These are phyloP conservation scores for Eclectus roratus DNA, from an alignment of 2,113 vertebrate genomes.

Conservation along the genomic window DNA sequence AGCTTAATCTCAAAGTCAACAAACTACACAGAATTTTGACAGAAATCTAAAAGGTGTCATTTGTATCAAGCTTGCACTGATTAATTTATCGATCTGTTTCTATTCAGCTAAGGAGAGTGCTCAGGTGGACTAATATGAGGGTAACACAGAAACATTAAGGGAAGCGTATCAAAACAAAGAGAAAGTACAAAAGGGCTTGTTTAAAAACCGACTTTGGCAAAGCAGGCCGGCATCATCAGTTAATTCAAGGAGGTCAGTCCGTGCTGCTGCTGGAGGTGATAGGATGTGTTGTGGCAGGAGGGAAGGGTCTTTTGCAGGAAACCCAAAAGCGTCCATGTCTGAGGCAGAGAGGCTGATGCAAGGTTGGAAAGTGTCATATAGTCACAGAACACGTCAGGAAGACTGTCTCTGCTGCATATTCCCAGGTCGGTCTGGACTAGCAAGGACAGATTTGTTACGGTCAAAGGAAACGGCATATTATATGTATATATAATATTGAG, in stretches of 20 bases:
- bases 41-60: not conserved
- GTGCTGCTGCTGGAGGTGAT: not conserved
- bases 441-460: not conserved
- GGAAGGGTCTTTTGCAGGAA: not conserved
- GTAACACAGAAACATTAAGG: not conserved
- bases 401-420: not conserved
- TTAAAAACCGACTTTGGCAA: not conserved
- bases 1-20: not conserved
- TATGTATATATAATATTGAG: too few relatives aligned
- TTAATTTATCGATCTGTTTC: not conserved
- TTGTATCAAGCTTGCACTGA: not conserved
- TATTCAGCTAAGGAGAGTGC: not conserved
- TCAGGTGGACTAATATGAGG: not conserved
- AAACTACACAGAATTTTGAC: not conserved
- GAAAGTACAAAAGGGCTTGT: not conserved
- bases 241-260: not conserved
- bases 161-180: not conserved
- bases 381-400: not conserved
- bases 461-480: too few relatives aligned
- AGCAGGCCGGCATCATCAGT: not conserved
- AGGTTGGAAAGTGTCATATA: not conserved
- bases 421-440: not conserved
- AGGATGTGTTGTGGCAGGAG: not conserved
- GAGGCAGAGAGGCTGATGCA: not conserved
- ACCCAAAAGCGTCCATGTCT: not conserved